Evolutionary conservation across 2,888 invertebrate genomes (phyloP).

Genomic region (Tanytarsus gracilentus): DNA sequence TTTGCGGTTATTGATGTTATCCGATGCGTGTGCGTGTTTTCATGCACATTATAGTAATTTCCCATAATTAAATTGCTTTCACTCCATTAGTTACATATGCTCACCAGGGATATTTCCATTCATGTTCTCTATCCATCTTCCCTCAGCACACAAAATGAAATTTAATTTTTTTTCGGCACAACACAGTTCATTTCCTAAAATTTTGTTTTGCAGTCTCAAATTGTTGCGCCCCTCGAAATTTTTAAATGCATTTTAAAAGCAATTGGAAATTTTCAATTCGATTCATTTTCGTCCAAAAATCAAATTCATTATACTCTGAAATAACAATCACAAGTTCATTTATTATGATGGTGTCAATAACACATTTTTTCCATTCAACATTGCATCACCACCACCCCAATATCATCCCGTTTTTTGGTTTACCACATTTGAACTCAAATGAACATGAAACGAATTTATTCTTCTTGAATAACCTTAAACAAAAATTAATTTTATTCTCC

Average conservation of each 20-base stretch:
- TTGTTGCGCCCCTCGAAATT: too few species aligned
- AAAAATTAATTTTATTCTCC: too few species aligned
- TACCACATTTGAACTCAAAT: slow-evolving; percentile 16
- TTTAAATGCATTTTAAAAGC: not conserved
- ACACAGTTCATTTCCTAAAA: too few species aligned
- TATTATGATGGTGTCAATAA: slow-evolving; percentile 28
- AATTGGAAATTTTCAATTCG: not conserved
- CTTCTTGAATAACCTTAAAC: not conserved
- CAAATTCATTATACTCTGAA: slow-evolving; percentile 25
- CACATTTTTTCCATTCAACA: slow-evolving; percentile 8
- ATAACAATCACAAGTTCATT: slow-evolving; percentile 28
- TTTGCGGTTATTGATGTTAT: slow-evolving; percentile 12
- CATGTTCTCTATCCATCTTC: too few species aligned
- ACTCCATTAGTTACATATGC: slow-evolving; percentile 28
- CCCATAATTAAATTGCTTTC: slow-evolving; percentile 26
- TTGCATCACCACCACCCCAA: not conserved
- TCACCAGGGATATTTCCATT: too few species aligned
- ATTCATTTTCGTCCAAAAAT: not conserved
- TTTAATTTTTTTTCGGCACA: too few species aligned
- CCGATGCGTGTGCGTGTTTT: slow-evolving; percentile 16
- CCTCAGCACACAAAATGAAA: too few species aligned
- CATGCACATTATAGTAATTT: slow-evolving; percentile 23
- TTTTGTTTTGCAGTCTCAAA: too few species aligned
- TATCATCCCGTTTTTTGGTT: slow-evolving; percentile 10
- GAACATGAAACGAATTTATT: slow-evolving; percentile 12